Base-by-base conservation (phyloP, 1,140 invertebrate species). In the Amyelois transitella region DNA sequence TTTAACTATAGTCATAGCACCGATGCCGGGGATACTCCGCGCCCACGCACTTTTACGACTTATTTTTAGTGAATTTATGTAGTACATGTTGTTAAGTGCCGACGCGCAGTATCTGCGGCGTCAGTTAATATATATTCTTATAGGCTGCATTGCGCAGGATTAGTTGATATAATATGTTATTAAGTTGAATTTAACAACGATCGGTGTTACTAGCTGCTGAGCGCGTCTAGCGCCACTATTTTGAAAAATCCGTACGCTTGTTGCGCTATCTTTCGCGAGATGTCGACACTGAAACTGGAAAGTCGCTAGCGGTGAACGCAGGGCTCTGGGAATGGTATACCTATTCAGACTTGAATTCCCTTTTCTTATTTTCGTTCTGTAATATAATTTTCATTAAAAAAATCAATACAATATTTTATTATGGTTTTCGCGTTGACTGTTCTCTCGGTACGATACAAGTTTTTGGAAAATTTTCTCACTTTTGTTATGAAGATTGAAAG, bases 91-190 rank as follows among this genome's bases (percentile, higher is more conserved):
- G 32, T 12, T 32, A 6, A 32, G 3, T 8, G 7, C 6, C 18
- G 44, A 12, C 45, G 12, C 52, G 22, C 47, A 47, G 19, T 54
- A 54, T 54, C 22, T 22, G 6, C 8, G 22, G 52, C 52, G 20
- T 53, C 20, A 18, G 56, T 54, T 62, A 63, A 63, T 67, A 60
- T n/a, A n/a, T 61, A 61, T 59, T 67, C 53, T 50, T 57, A 10
- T 20, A 20, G 12, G 18, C 45, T 48, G 45, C 45, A 21, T n/a
- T 48, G 7, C 18, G 45, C 45, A 21, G 45, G 6, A 10, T 20
- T 48, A 48, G 45, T 18, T 14, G n/a, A 20, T 48, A 48, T 48
- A 12, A 12, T 48, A 21, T 48, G 3, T 5, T 21, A 19, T 53
- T 60, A 55, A 25, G 44, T 50, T 51, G 25, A 60, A 44, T 48